Percentiles rank a stretch among this genome's conserved stretches.
Conservation (phyloP, 1,140 invertebrate species). For the Neotoxoptera formosana region DNA sequence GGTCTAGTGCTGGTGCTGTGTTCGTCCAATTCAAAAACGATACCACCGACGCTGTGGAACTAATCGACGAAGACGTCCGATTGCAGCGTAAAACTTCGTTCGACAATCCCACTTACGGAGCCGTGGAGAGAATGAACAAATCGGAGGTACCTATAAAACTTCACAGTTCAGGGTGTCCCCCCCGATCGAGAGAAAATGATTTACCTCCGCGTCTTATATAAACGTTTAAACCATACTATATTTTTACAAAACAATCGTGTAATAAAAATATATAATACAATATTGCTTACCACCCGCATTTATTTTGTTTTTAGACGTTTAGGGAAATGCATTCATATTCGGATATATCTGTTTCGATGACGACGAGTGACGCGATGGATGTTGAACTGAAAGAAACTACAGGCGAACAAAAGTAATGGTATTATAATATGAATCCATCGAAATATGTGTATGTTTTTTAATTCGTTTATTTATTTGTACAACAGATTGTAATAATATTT, state of each 20-base stretch:
- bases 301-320: background rate
- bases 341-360: background rate
- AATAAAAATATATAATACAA: background rate
- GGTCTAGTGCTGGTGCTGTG: background rate
- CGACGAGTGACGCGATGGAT: background rate
- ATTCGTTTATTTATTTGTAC: background rate
- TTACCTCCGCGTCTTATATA: background rate
- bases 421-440: background rate
- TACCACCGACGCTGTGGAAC: background rate
- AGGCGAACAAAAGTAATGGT: background rate
- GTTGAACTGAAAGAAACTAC: slow-evolving; percentile 9
- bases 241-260: background rate
- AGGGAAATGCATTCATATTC: background rate
- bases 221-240: background rate
- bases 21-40: slow-evolving; percentile 41
- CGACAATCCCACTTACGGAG: slow-evolving; percentile 34
- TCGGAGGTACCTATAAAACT: background rate
- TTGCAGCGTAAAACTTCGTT: slow-evolving; percentile 40
- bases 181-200: background rate
- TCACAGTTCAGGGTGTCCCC: no score
- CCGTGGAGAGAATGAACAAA: background rate
- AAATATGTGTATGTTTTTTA: background rate
- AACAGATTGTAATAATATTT: background rate
- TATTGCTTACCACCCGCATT: background rate
- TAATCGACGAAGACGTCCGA: background rate